A percentile compares a stretch with the other conserved stretches of the same genome.
These are phyloP conservation scores for Mobula birostris DNA, from an alignment of 2,113 vertebrate genomes.

Conservation along the genomic window DNA sequence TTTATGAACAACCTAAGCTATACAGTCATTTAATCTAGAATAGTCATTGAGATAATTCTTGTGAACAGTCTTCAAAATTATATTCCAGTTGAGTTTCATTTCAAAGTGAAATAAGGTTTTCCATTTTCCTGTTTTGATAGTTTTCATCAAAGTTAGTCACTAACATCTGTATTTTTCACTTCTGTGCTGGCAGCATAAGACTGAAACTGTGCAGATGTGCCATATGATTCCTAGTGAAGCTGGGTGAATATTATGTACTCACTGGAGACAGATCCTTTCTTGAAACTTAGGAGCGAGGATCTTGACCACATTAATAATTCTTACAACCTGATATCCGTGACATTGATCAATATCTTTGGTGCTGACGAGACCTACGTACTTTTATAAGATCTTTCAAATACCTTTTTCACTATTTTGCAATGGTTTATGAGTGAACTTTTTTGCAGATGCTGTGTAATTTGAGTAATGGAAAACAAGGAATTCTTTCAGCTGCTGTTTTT, in stretches of 20 bases:
- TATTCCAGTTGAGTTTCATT: not conserved
- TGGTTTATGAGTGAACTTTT: not conserved
- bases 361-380: not conserved
- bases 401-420: not conserved
- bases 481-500: not conserved
- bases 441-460: not conserved
- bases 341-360: not conserved
- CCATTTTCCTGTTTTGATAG: not conserved
- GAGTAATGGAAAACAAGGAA: not conserved
- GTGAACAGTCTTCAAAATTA: not conserved
- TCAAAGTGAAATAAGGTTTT: not conserved
- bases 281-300: not conserved
- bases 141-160: not conserved
- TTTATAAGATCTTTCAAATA: not conserved
- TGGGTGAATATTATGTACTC: not conserved
- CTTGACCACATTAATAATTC: not conserved
- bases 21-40: not conserved
- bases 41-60: not conserved
- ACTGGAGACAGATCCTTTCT: not conserved
- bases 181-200: not conserved
- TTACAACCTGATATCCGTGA: not conserved
- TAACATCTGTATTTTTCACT: not conserved
- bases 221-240: too few relatives aligned
- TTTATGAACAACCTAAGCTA: not conserved
- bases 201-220: not conserved